Evolutionary conservation across 2,113 vertebrate genomes (phyloP), one percentile per base, ranked within the genome.

Genomic region (Dicerorhinus sumatrensis): DNA sequence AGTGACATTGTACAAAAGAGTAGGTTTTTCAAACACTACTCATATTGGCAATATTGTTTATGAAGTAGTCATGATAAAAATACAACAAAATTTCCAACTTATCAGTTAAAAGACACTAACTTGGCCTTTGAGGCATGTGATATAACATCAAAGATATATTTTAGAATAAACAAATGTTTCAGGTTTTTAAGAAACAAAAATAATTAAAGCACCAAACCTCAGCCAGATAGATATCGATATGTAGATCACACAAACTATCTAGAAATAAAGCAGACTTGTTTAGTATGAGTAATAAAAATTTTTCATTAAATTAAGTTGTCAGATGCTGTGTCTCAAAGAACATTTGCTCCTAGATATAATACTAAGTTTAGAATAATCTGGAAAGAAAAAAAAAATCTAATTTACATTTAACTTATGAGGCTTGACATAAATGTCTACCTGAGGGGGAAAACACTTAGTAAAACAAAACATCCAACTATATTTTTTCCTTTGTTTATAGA

Each of bases 181-280:
- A 92, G 84, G 60, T 97, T 96, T 95, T 95, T 79, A 73, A 89
- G 46, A 97, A 97, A 97, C n/a, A 97, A 94, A 98, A 96, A 77
- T 82, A 97, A 94, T 29, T 31, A 93, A 97, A 92, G 89, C 54
- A 51, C 51, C 73, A 94, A 91, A 86, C 63, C 33, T 42, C 46
- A 92, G 76, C 81, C 83, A 94, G 67, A 89, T 72, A 88, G 54
- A 77, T 97, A 96, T 65, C 93, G 39, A 83, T 94, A 97, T 16
- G 21, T n/a, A 58, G 79, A 97, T 94, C 82, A 96, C 25, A 96
- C 31, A 89, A 95, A 89, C 86, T 91, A 98, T 88, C 60, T 97
- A 93, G 98, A 98, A 98, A 98, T 91, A 98, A 98, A 99, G 75
- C 91, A 98, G 97, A 96, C 91, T 97, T 80, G 33, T 79, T 97